Percentiles rank a stretch among this genome's conserved stretches.
These are phyloP conservation scores for Atta cephalotes DNA, from an alignment of 1,140 invertebrate genomes.

Conservation along the genomic window DNA sequence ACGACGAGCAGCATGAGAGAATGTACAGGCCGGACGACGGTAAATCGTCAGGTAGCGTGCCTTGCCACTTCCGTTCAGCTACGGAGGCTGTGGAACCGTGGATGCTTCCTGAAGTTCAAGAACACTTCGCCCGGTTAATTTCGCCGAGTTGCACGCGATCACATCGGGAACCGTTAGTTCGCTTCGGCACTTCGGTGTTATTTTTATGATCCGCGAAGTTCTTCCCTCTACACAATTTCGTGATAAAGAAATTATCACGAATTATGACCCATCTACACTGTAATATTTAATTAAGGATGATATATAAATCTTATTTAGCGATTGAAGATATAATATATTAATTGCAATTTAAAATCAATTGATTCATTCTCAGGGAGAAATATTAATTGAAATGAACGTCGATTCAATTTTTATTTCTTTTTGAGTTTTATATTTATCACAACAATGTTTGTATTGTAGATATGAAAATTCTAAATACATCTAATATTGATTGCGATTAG, in stretches of 20 bases:
- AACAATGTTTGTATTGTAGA: not conserved
- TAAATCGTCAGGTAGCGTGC: constrained; percentile 45
- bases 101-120: constrained; percentile 82
- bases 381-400: too few relatives aligned
- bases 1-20: constrained; percentile 80
- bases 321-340: not conserved
- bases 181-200: constrained; percentile 35
- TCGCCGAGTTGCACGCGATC: constrained; percentile 34
- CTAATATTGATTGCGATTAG: not conserved
- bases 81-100: constrained; percentile 76
- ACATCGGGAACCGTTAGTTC: constrained; percentile 63
- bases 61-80: constrained; percentile 31
- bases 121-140: constrained; percentile 80
- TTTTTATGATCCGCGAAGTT: not conserved
- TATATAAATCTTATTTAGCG: not conserved
- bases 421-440: not conserved
- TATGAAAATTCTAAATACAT: not conserved
- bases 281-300: not conserved
- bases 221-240: not conserved
- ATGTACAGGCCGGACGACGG: constrained; percentile 71
- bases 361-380: not conserved
- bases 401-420: too few relatives aligned
- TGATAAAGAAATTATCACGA: constrained; percentile 11
- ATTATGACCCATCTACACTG: not conserved
- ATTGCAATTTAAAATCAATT: not conserved